Conservation (phyloP, 2,888 invertebrate species). For the Agrypnus murinus region DNA sequence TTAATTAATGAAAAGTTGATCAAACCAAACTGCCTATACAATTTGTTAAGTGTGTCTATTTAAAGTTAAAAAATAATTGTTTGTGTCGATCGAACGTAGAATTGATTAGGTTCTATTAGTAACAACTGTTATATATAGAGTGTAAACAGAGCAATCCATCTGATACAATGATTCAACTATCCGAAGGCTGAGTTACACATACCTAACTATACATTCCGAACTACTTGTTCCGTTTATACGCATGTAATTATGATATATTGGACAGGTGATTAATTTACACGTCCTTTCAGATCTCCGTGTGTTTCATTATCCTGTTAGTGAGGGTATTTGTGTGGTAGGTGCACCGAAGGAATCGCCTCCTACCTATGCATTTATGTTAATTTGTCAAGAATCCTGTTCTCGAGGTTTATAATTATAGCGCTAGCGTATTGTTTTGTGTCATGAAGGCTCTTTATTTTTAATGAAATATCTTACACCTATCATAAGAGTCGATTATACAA, state of each 20-base stretch:
- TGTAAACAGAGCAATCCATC: conserved; percentile 54
- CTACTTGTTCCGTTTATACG: conserved; percentile 55
- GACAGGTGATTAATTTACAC: conserved; percentile 58
- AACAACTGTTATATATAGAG: conserved; percentile 50
- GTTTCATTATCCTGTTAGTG: conserved; percentile 52
- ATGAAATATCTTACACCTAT: no score
- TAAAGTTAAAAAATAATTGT: not conserved
- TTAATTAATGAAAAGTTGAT: no score
- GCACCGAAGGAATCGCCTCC: conserved; percentile 22
- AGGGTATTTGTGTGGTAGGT: conserved; percentile 34
- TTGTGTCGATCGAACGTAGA: conserved; percentile 37
- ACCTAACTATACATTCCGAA: conserved; percentile 53
- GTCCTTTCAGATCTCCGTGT: conserved; percentile 55
- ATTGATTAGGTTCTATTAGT: conserved; percentile 50
- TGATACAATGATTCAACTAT: conserved; percentile 55
- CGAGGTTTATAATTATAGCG: not conserved
- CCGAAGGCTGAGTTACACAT: conserved; percentile 56
- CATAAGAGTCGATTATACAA: no score
- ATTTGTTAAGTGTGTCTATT: no score
- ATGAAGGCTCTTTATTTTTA: no score
- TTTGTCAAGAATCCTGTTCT: conserved; percentile 29
- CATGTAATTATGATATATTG: conserved; percentile 59
- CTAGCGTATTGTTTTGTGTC: no score
- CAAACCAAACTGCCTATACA: no score
- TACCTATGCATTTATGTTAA: conserved; percentile 23